Conservation (phyloP, 2,888 invertebrate genomes). For the Cephus runcator region DNA sequence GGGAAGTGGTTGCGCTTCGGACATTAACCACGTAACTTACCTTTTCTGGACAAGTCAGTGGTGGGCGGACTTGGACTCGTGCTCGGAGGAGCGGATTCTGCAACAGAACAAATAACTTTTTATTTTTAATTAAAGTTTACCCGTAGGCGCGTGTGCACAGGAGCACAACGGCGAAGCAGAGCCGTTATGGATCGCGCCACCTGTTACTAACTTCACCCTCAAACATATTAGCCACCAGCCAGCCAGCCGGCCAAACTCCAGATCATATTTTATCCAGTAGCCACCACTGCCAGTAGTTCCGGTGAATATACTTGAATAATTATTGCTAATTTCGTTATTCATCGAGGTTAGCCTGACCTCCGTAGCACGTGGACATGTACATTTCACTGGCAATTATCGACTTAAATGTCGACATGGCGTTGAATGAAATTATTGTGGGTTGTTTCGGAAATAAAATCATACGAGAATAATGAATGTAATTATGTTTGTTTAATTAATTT, state of each 20-base stretch:
- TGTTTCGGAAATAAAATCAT: background rate
- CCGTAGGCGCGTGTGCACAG: constrained; percentile 4
- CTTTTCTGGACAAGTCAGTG: constrained; percentile 69
- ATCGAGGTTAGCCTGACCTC: constrained; percentile 26
- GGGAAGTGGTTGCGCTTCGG: background rate
- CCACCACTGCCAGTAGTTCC: background rate
- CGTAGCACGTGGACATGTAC: background rate
- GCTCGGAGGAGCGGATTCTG: constrained; percentile 84
- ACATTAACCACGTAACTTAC: constrained; percentile 37
- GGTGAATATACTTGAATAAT: constrained; percentile 54
- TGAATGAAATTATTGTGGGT: constrained; percentile 10
- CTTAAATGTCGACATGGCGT: background rate
- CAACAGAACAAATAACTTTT: constrained; percentile 52
- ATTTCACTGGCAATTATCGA: background rate
- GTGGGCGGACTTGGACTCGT: constrained; percentile 83
- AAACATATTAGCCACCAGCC: constrained; percentile 57
- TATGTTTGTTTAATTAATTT: constrained; percentile 12
- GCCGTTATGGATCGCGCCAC: constrained; percentile 61
- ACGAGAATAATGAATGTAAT: constrained; percentile 8
- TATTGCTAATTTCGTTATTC: constrained; percentile 56
- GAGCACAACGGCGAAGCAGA: constrained; percentile 20
- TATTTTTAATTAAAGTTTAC: constrained; percentile 55
- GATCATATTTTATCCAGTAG: constrained; percentile 55
- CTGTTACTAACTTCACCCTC: constrained; percentile 61
- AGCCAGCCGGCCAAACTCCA: constrained; percentile 49